Conservation (phyloP, 2,797 vertebrate genomes). For the Agapornis canus region DNA sequence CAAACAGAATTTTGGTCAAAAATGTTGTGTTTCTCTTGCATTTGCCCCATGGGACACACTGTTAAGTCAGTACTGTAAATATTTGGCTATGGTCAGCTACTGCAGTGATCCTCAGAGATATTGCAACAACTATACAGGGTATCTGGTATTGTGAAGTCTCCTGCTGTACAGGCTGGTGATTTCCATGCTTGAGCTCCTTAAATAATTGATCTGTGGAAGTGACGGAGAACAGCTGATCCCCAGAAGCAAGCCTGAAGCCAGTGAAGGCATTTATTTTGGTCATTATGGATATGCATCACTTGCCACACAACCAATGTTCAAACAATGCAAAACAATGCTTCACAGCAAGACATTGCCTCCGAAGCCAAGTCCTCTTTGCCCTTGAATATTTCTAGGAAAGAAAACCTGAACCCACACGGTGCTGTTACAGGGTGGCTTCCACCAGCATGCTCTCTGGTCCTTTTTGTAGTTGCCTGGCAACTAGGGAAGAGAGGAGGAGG, state of each 20-base stretch:
- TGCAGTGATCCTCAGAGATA: not conserved
- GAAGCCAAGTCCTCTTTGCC: not conserved
- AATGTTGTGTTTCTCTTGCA: not conserved
- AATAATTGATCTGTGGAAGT: not conserved
- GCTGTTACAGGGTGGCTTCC: not conserved
- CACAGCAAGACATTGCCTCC: rapidly evolving
- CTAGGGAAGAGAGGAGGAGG: not conserved
- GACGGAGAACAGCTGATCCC: not conserved
- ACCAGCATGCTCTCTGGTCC: not conserved
- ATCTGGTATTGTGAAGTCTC: not conserved
- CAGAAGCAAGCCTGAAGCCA: not conserved
- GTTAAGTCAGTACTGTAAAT: not conserved
- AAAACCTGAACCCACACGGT: not conserved
- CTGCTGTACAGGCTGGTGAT: not conserved
- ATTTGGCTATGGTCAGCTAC: not conserved
- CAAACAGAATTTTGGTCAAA: not conserved
- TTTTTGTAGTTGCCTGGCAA: slow-evolving; percentile 62
- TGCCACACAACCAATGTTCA: rapidly evolving
- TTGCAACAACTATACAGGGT: rapidly evolving
- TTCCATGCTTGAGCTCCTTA: not conserved
- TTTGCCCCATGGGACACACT: not conserved
- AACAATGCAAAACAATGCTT: not conserved
- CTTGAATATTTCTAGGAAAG: not conserved
- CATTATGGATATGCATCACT: not conserved
- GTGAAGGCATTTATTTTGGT: not conserved